Base-by-base conservation (phyloP, 2,888 invertebrate genomes). In the Drosophila planitibia region DNA sequence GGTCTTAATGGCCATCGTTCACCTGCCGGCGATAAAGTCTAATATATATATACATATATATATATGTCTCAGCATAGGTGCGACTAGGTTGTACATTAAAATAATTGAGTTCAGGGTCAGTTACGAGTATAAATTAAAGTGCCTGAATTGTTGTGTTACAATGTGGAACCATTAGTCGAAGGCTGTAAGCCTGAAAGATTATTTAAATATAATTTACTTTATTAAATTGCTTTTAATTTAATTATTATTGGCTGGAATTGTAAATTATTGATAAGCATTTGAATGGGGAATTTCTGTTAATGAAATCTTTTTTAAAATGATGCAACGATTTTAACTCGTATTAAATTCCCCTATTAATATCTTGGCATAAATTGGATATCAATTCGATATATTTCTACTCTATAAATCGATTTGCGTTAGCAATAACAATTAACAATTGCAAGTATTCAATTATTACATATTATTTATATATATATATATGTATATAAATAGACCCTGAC, bases 91-190 rank as follows among this genome's bases (percentile, higher is more conserved):
- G 55, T 66, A 55, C 55, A 76, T 59, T 59, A n/a, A 70, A 41
- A 32, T 44, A 75, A 81, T 76, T 81, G 58, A 66, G 77, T 76
- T 79, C 78, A 79, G 65, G 78, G 78, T 63, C 62, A 68, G 37
- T 39, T 35, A 39, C 30, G 72, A 35, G 51, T 37, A 28, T 25
- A 30, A 32, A 35, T 22, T 10, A n/a, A 37, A 39, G 16, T 53
- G 44, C 12, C 14, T 61, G 33, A 70, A 33, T 35, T 44, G 35
- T 58, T 68, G 53, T 32, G 44, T 28, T 63, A 28, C 41, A 37
- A 66, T 35, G 33, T 41, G 25, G 2, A 55, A 52, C 25, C n/a
- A 32, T 60, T n/a, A 49, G 19, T 33, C 49, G 35, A 39, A 60
- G 32, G 33, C 16, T 70, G 37, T 22, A 35, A 25, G 67, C 19